Conservation (phyloP, 2,888 invertebrate genomes). For the Keiferia lycopersicella region DNA sequence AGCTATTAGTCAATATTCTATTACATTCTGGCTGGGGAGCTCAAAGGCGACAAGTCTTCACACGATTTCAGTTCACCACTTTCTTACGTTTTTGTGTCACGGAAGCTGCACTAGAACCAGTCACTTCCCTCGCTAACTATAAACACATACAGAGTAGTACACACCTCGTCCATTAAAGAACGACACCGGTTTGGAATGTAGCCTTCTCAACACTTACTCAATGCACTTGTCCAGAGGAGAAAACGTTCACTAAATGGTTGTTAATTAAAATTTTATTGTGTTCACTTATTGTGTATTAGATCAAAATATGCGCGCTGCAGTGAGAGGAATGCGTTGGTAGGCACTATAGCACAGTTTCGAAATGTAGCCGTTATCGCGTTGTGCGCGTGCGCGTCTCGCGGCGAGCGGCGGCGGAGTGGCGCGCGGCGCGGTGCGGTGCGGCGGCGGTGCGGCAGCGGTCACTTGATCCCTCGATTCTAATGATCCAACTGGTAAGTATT, state of each 20-base stretch:
- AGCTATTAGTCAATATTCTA: conserved; percentile 39
- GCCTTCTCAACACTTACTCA: conserved; percentile 70
- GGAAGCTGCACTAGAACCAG: conserved; percentile 50
- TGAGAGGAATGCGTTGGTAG: conserved; percentile 31
- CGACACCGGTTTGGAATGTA: conserved; percentile 80
- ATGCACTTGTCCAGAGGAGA: conserved; percentile 63
- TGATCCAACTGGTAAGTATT: conserved; percentile 40
- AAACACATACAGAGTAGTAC: conserved; percentile 71
- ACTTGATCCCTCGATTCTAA: conserved; percentile 62
- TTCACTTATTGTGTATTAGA: conserved; percentile 44
- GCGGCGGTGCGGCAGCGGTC: conserved; percentile 49
- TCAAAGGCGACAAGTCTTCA: conserved; percentile 36
- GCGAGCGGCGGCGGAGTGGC: conserved; percentile 60
- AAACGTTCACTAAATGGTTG: conserved; percentile 45
- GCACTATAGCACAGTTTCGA: conserved; percentile 43
- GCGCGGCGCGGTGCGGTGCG: conserved; percentile 35
- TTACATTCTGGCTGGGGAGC: conserved; percentile 53
- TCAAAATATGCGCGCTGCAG: conserved; percentile 42
- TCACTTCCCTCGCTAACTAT: conserved; percentile 60
- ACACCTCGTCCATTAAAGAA: conserved; percentile 76
- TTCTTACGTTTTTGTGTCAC: conserved; percentile 17
- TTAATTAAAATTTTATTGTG: conserved; percentile 44
- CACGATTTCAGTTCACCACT: conserved; percentile 37
- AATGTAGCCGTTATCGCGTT: conserved; percentile 34
- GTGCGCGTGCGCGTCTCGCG: conserved; percentile 51